Evolutionary conservation across 2,113 vertebrate species (phyloP).

Genomic region (Numenius arquata): DNA sequence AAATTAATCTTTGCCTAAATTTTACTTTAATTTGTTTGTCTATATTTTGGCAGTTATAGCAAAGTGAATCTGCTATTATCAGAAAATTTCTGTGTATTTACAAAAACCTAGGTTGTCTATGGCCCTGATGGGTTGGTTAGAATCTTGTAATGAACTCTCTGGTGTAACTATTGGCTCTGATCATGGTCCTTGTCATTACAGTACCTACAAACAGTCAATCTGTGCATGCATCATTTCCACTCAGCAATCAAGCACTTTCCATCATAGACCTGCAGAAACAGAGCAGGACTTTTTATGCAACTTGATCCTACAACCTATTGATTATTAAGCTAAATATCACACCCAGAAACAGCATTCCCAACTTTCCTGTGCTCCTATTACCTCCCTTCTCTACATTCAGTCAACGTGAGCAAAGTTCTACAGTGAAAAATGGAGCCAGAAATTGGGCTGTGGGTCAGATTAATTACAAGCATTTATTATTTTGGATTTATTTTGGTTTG

Average conservation of each 20-base stretch:
- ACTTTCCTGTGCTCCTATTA: background rate
- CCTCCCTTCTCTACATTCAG: background rate
- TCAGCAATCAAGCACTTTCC: background rate
- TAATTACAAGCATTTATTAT: background rate
- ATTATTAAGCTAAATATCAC: background rate
- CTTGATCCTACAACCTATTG: background rate
- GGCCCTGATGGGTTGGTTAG: background rate
- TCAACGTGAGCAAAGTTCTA: background rate
- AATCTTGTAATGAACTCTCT: background rate
- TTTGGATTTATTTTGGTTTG: background rate
- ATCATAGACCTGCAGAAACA: background rate
- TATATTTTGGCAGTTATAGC: background rate
- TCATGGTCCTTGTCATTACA: background rate
- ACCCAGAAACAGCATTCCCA: background rate
- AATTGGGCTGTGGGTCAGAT: background rate
- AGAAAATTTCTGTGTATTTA: background rate
- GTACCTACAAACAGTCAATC: background rate
- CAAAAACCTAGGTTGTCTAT: background rate
- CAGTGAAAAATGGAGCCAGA: background rate
- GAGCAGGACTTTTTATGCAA: background rate
- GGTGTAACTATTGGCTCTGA: background rate
- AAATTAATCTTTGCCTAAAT: background rate
- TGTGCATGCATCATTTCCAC: background rate
- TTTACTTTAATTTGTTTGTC: background rate
- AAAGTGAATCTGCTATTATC: background rate